Evolutionary conservation across 2,888 invertebrate genomes (phyloP), one percentile per base, ranked within the genome.

Genomic region (Volucella bombylans): DNA sequence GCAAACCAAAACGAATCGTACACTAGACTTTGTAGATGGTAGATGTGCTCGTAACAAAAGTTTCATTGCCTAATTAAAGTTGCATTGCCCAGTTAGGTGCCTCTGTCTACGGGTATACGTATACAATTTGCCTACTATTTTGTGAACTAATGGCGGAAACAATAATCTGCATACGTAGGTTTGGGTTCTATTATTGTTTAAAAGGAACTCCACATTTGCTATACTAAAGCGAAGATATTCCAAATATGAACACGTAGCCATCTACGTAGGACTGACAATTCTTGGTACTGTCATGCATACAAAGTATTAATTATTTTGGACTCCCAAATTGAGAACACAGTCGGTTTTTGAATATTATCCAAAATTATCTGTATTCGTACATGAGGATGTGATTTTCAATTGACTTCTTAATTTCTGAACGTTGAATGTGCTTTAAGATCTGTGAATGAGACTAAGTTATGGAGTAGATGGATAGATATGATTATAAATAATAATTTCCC

Each of bases 171-270:
- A 4, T 6, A 31, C 9, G 12, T 55, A 4, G 18, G 31, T 31
- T 64, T 64, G 1, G n/a, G 2, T 43, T 18, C 57, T 14, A 57
- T 10, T 18, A 12, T 12, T 9, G 4, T 31, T 39, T 50, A 4
- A 71, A 23, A 71, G 71, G 71, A 71, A 71, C 39, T 61, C 14
- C 71, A 52, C 43, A 49, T 41, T 69, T 55, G 47, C 47, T 39
- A 11, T n/a, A 2, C 10, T 10, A 9, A 8, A 39, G 11, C 39
- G 43, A 59, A 49, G 49, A 9, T 10, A 11, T 6, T 14, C 61
- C 71, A 59, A 61, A 31, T 52, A 31, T 50, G 47, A 41, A n/a
- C 18, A n/a, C 23, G 9, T 4, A 1, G 14, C 41, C 61, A 61
- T 61, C 14, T 31, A 18, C 1, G 62, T 9, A 15, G 9, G 2